phyloP scores from a whole-genome alignment of 2,888 invertebrate genomes.

The Anthophora plumipes region DNA sequence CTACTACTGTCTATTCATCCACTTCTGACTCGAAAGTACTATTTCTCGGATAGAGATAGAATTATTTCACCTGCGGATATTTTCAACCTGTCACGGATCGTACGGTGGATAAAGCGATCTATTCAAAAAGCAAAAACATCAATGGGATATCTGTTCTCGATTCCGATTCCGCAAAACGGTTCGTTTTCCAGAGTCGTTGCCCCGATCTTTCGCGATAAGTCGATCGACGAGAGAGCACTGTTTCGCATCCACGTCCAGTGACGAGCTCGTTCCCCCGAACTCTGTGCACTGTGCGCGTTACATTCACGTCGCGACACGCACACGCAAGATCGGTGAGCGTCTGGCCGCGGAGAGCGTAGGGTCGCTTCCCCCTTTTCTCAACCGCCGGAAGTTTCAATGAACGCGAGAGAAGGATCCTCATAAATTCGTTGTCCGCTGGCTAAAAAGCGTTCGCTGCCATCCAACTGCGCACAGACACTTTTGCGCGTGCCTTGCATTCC shows the following conservation, averaged over 20 bases:
- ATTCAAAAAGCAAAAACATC: no score
- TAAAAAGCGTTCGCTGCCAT: constrained; percentile 67
- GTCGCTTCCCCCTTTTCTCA: constrained; percentile 70
- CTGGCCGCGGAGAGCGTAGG: constrained; percentile 50
- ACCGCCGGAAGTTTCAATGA: constrained; percentile 81
- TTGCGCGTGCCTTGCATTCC: constrained; percentile 29
- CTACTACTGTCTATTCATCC: no score
- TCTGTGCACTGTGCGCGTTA: constrained; percentile 22
- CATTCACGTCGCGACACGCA: constrained; percentile 30
- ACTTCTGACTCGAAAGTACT: no score
- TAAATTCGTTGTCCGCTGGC: constrained; percentile 75
- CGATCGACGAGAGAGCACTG: constrained; percentile 19
- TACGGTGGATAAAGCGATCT: no score
- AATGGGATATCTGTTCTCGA: no score
- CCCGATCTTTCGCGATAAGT: constrained; percentile 19
- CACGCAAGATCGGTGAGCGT: constrained; percentile 36
- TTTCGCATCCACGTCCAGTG: constrained; percentile 30
- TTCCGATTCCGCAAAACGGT: constrained; percentile 8
- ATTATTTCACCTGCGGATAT: no score
- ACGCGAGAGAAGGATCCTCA: constrained; percentile 77
- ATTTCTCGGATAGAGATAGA: no score
- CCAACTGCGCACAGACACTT: constrained; percentile 33
- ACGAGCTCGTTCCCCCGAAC: constrained; percentile 51
- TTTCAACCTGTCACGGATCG: no score
- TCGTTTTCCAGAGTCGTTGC: not conserved